Evolutionary conservation across 2,888 invertebrate genomes (phyloP).

Genomic region (Leucoma salicis): DNA sequence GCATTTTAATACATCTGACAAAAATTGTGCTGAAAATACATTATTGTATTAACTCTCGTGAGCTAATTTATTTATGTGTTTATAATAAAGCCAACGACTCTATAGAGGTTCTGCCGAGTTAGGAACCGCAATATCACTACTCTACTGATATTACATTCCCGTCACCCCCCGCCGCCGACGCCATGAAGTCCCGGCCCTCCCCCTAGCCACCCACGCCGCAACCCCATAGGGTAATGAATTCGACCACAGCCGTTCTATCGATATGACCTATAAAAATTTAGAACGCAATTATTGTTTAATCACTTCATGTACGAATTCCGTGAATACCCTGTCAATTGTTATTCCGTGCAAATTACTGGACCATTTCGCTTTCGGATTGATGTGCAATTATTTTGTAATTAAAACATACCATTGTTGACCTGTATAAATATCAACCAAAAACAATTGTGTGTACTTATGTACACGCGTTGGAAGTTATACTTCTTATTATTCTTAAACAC

Average conservation of each 20-base stretch:
- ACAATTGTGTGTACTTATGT: too few relatives aligned
- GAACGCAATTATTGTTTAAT: constrained; percentile 61
- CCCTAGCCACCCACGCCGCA: constrained; percentile 40
- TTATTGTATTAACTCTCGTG: constrained; percentile 1
- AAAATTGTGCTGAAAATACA: neutral
- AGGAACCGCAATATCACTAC: constrained; percentile 76
- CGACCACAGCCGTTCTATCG: constrained; percentile 65
- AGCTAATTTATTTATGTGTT: constrained; percentile 28
- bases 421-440: too few relatives aligned
- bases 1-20: too few relatives aligned
- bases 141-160: constrained; percentile 74
- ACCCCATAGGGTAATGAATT: constrained; percentile 74
- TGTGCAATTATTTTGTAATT: neutral
- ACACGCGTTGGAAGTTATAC: too few relatives aligned
- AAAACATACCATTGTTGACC: neutral
- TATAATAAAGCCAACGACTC: constrained; percentile 41
- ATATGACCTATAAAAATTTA: constrained; percentile 74
- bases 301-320: constrained; percentile 44
- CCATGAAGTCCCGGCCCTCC: constrained; percentile 61
- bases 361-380: constrained; percentile 1
- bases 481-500: too few relatives aligned
- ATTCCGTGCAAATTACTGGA: constrained; percentile 13
- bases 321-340: constrained; percentile 28
- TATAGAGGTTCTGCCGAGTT: constrained; percentile 56
- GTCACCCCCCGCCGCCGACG: constrained; percentile 53